Conservation (phyloP, 2,113 vertebrate genomes). For the Rhea americana region DNA sequence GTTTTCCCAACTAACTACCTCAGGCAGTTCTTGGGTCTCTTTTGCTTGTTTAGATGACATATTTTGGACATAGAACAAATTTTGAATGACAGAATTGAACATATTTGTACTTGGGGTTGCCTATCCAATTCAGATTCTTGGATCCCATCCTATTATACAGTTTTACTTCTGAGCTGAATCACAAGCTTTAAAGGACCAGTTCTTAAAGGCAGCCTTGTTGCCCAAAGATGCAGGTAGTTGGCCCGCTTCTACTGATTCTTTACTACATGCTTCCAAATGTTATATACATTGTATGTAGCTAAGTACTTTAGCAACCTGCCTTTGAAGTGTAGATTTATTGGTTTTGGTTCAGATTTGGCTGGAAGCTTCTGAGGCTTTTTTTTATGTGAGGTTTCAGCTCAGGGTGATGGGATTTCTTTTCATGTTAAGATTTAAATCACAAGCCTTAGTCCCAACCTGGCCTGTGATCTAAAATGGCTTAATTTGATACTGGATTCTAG, state of each 20-base stretch:
- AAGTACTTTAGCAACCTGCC: neutral
- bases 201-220: neutral
- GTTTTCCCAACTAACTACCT: neutral
- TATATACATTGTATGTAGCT: neutral
- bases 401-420: neutral
- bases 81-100: neutral
- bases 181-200: neutral
- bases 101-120: neutral
- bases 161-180: neutral
- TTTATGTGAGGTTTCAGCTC: neutral
- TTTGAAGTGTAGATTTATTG: neutral
- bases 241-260: neutral
- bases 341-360: neutral
- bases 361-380: neutral
- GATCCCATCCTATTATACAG: neutral
- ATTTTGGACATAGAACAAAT: neutral
- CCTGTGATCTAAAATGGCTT: neutral
- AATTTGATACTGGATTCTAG: neutral
- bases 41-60: neutral
- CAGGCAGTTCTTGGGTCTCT: neutral
- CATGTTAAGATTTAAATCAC: neutral
- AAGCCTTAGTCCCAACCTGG: neutral
- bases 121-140: neutral
- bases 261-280: rapidly evolving
- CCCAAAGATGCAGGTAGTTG: neutral